A percentile compares a stretch with the other conserved stretches of the same genome.
Evolutionary conservation across 2,888 invertebrate genomes (phyloP).

Genomic region (Chymomyza amoena): DNA sequence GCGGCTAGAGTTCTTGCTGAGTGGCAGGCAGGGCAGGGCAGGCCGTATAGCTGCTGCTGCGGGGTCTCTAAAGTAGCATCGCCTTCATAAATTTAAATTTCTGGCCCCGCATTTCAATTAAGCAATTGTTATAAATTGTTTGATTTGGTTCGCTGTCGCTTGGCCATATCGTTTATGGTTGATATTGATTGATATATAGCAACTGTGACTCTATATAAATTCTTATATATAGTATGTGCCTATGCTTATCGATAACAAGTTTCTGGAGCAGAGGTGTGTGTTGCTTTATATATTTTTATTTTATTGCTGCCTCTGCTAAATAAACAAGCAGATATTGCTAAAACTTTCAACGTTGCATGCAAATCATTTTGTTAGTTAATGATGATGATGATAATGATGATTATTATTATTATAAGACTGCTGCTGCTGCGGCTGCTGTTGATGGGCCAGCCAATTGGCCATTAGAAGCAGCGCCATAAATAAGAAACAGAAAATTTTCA

Average conservation of each 20-base stretch:
- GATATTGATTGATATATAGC: slow-evolving; percentile 62
- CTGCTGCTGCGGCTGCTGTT: not conserved
- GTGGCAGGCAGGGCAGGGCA: too few species aligned
- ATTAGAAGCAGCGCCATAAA: slow-evolving; percentile 68
- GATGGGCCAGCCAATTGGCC: slow-evolving; percentile 52
- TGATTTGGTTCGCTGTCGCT: slow-evolving; percentile 24
- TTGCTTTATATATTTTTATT: not conserved
- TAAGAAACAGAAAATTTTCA: slow-evolving; percentile 41
- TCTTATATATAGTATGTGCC: not conserved
- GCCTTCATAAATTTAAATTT: slow-evolving; percentile 66
- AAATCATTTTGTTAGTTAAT: not conserved
- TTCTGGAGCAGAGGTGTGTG: not conserved
- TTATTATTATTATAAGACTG: slow-evolving; percentile 43
- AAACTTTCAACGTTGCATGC: not conserved
- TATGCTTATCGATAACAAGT: slow-evolving; percentile 52
- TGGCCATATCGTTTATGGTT: slow-evolving; percentile 36
- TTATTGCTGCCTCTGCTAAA: not conserved
- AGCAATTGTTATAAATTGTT: slow-evolving; percentile 68
- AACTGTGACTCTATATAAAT: not conserved
- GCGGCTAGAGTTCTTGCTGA: slow-evolving; percentile 21
- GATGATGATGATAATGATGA: not conserved
- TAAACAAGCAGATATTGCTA: not conserved
- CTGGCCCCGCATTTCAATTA: slow-evolving; percentile 60
- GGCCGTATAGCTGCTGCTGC: slow-evolving; percentile 1
- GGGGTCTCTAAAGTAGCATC: slow-evolving; percentile 11